Conservation (phyloP, 2,888 invertebrate genomes). For the Scaeva pyrastri region DNA sequence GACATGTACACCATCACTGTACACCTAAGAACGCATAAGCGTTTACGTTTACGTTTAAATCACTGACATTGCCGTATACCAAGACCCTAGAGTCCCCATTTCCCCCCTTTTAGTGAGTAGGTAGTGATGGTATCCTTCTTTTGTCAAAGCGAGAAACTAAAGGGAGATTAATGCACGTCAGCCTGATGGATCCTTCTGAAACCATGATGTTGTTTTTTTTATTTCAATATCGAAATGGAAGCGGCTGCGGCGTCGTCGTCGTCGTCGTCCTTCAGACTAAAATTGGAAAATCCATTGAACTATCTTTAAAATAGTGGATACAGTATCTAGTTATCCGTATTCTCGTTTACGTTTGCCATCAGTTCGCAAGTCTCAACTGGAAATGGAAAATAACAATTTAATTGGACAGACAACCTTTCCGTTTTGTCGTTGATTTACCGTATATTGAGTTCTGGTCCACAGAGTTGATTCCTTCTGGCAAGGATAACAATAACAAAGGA, state of each 20-base stretch:
- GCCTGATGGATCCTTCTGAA: slow-evolving; percentile 42
- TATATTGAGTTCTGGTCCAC: slow-evolving; percentile 65
- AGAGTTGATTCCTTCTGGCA: slow-evolving; percentile 10
- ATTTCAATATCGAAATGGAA: neutral
- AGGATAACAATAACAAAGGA: slow-evolving; percentile 41
- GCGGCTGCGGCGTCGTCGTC: neutral
- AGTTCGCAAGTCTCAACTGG: neutral
- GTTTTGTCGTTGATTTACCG: slow-evolving; percentile 68
- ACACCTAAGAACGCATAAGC: slow-evolving; percentile 26
- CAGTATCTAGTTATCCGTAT: slow-evolving; percentile 24
- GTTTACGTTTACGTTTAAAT: slow-evolving; percentile 37
- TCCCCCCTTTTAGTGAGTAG: slow-evolving; percentile 26
- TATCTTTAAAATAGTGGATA: slow-evolving; percentile 51
- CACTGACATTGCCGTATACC: slow-evolving; percentile 18
- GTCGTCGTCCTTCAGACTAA: slow-evolving; percentile 23
- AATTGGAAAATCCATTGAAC: slow-evolving; percentile 68
- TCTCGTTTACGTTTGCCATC: slow-evolving; percentile 48
- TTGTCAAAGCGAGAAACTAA: slow-evolving; percentile 22
- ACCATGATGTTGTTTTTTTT: slow-evolving; percentile 20
- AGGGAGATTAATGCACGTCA: slow-evolving; percentile 43
- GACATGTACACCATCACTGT: no score
- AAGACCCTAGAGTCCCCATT: neutral
- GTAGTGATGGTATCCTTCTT: neutral
- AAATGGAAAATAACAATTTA: slow-evolving; percentile 57
- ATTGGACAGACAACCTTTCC: slow-evolving; percentile 72